Evolutionary conservation across 2,113 vertebrate genomes (phyloP).

Genomic region (Nanorana parkeri): DNA sequence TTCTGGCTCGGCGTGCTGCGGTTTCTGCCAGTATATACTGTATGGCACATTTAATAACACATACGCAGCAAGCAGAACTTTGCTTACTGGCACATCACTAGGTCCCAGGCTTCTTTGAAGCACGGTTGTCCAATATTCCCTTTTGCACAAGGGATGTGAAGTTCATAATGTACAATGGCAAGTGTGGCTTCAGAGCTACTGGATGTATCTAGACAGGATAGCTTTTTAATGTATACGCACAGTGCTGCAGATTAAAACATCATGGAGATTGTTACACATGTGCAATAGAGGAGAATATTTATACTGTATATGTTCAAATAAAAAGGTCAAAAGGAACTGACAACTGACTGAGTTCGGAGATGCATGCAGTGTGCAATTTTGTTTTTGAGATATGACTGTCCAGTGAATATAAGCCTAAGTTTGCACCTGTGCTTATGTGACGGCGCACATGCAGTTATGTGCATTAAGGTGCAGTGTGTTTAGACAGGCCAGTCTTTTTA

Average conservation of each 20-base stretch:
- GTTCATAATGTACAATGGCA: neutral
- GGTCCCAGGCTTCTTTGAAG: neutral
- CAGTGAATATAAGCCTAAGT: no score
- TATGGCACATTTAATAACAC: constrained; percentile 20
- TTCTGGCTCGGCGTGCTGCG: constrained; percentile 20
- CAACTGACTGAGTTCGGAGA: no score
- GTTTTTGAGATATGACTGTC: no score
- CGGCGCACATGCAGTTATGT: no score
- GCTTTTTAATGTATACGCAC: neutral
- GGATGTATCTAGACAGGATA: neutral
- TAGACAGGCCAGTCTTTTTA: no score
- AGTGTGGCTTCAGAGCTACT: neutral
- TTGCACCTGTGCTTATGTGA: no score
- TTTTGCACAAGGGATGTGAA: constrained; percentile 17
- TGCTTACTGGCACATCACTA: constrained; percentile 16
- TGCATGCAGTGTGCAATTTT: no score
- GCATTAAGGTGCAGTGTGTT: no score
- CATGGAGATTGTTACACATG: neutral
- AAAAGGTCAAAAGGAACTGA: neutral
- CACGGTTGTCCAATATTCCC: neutral
- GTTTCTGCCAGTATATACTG: constrained; percentile 26
- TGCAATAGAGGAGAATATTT: neutral
- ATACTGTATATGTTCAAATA: neutral
- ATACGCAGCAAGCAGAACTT: neutral
- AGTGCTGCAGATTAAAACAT: neutral